Conservation (phyloP, 1,140 invertebrate genomes). For the Drosophila ogumai region DNA sequence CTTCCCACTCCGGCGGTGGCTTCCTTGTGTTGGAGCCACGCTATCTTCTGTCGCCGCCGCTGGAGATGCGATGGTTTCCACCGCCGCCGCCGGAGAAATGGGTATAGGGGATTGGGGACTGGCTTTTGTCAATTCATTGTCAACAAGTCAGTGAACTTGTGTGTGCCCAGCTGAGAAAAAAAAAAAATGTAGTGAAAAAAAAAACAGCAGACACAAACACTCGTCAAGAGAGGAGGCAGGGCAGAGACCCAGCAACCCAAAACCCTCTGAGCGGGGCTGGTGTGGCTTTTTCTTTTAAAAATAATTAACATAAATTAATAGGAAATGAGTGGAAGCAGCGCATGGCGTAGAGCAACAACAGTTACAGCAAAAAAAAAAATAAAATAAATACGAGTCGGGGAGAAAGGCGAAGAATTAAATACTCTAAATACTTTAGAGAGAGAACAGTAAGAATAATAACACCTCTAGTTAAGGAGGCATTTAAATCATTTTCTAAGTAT, state of each 20-base stretch:
- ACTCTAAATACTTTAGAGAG: not conserved
- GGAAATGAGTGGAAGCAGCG: conserved; percentile 74
- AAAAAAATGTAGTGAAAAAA: conserved; percentile 20
- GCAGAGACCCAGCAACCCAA: conserved; percentile 39
- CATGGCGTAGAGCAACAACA: conserved; percentile 45
- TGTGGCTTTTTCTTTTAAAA: conserved; percentile 76
- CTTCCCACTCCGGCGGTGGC: conserved; percentile 21
- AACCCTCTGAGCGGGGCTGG: conserved; percentile 37
- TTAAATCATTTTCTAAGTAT: not conserved
- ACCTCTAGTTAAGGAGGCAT: not conserved
- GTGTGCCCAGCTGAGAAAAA: conserved; percentile 52
- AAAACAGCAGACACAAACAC: conserved; percentile 8
- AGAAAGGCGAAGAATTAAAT: conserved; percentile 13
- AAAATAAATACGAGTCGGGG: not conserved
- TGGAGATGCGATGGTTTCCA: conserved; percentile 14
- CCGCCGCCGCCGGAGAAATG: conserved; percentile 6
- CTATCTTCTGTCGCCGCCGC: conserved; percentile 33
- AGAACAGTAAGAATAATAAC: not conserved
- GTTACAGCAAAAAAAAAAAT: conserved; percentile 39
- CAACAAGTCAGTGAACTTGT: conserved; percentile 81
- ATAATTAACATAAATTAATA: conserved; percentile 83
- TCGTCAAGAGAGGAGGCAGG: conserved; percentile 2
- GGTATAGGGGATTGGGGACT: conserved; percentile 15
- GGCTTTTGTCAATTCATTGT: conserved; percentile 81
- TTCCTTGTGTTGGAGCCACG: conserved; percentile 9